Evolutionary conservation across 1,140 invertebrate species (phyloP), one percentile per base, ranked within the genome.

Genomic region (Adelges cooleyi): DNA sequence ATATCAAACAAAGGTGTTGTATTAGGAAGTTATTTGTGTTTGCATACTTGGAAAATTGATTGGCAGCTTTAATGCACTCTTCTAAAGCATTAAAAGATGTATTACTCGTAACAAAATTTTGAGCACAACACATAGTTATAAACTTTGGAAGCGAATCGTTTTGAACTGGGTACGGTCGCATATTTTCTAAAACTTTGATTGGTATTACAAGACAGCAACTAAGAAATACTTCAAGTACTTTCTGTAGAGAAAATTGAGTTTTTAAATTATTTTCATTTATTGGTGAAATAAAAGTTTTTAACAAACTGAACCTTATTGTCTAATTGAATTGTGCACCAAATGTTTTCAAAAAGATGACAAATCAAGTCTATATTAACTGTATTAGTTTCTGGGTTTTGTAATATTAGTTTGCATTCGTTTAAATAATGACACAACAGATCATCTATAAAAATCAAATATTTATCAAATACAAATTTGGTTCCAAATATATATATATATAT

Each of bases 31-130:
- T n/a, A n/a, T n/a, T n/a, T 33, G 29, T 33, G 11, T 33, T 33
- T 48, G 46, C 13, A 29, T 44, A 62, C 56, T 62, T 44, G 6
- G 13, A 4, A 62, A 62, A 62, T n/a, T 62, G 56, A 62, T 62
- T 62, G 11, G 38, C 44, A 2, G 42, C 25, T 48, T 46, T 40
- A 33, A 62, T 29, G 33, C 56, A 48, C 22, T 62, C 23, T 29
- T 33, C 44, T 5, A 62, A 9, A 10, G 18, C 5, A 48, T 48
- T 25, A 22, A 48, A 48, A 10, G 56, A 62, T 20, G 3, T 9
- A 46, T 33, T 62, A 46, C 42, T 62, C 9, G 17, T 29, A 36
- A 48, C 27, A 29, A 62, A 46, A 62, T 62, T 46, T 5, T 62
- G 56, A n/a, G 42, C 38, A 62, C 56, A 48, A 15, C 17, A n/a